A percentile compares a stretch with the other conserved stretches of the same genome.
Evolutionary conservation across 2,113 vertebrate species (phyloP).

Genomic region (Urocynchramus pylzowi): DNA sequence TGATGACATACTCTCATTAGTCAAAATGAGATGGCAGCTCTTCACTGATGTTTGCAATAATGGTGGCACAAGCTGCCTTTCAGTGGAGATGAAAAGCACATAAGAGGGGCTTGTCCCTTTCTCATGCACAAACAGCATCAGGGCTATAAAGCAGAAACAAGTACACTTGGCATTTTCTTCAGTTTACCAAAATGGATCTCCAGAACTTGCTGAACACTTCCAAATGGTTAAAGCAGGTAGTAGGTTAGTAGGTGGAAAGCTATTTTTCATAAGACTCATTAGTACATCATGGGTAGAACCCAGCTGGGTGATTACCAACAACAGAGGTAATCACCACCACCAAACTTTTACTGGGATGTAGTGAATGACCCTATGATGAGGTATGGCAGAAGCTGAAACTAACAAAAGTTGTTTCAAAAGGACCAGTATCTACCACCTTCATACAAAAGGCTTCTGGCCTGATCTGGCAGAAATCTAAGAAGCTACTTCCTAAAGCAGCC

Average conservation of each 20-base stretch:
- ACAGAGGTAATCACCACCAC: background rate
- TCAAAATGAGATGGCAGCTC: background rate
- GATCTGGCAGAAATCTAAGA: background rate
- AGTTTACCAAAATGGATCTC: background rate
- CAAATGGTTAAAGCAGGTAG: background rate
- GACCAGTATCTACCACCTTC: background rate
- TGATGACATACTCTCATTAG: background rate
- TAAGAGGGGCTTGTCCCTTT: background rate
- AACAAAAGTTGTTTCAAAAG: background rate
- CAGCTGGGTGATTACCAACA: background rate
- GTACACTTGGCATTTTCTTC: background rate
- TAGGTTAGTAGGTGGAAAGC: background rate
- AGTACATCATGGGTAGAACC: background rate
- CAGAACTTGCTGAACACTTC: background rate
- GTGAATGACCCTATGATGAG: background rate
- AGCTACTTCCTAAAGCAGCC: background rate
- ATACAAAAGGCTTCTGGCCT: background rate
- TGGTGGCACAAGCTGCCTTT: background rate
- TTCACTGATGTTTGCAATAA: background rate
- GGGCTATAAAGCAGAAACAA: background rate
- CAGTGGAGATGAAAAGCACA: background rate
- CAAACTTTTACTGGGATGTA: background rate
- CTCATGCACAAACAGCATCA: background rate
- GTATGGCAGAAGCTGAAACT: background rate
- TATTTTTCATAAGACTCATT: background rate